These are phyloP conservation scores for Arctocebus calabarensis DNA, from an alignment of 2,797 vertebrate species.

Conservation along the genomic window DNA sequence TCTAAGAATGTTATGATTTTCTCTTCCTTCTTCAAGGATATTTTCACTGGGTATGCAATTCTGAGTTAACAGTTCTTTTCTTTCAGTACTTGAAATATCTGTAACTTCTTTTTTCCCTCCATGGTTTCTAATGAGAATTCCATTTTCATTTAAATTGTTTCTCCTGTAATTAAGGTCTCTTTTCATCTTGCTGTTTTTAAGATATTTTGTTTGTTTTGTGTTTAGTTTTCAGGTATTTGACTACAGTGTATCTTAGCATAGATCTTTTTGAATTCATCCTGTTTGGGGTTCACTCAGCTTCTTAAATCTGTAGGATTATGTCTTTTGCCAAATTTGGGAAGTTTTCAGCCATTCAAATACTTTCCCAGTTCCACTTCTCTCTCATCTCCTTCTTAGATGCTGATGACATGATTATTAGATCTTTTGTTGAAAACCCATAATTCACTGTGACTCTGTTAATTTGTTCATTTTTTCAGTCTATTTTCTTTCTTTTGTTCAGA, in stretches of 20 bases:
- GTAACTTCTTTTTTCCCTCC: neutral
- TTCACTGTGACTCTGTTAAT: neutral
- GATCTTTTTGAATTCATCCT: conserved; percentile 9
- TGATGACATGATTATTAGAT: neutral
- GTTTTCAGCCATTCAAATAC: conserved; percentile 23
- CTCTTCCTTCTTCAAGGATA: neutral
- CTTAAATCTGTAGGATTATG: neutral
- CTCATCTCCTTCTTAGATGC: neutral
- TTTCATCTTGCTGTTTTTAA: neutral
- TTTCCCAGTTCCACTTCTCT: neutral
- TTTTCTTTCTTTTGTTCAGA: neutral
- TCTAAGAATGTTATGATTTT: neutral
- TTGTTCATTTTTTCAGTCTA: neutral
- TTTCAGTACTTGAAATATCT: conserved; percentile 12
- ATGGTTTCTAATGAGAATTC: neutral
- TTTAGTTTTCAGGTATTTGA: neutral
- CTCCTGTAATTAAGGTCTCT: neutral
- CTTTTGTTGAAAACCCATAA: too few species aligned
- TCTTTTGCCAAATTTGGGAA: neutral
- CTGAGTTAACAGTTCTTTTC: neutral
- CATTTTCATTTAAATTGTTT: neutral
- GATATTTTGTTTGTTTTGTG: neutral
- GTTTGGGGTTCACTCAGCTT: neutral
- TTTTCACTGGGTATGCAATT: neutral
- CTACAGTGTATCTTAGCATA: neutral